Evolutionary conservation across 2,113 vertebrate species (phyloP).

Genomic region (Xenopus laevis): DNA sequence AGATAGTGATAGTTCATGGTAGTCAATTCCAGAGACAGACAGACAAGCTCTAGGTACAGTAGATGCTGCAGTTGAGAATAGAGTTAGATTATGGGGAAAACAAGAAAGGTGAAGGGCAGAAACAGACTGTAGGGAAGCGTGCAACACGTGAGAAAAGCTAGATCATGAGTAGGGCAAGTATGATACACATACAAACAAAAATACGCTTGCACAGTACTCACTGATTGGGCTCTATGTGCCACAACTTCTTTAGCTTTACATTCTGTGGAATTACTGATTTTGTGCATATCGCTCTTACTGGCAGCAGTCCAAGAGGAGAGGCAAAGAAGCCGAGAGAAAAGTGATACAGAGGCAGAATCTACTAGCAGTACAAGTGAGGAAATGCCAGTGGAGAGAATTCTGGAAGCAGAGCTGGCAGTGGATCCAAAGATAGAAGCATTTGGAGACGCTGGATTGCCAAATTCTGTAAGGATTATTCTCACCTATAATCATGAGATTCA

Average conservation of each 20-base stretch:
- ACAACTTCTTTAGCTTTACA: neutral
- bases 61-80: too few species aligned
- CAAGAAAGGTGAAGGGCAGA: too few species aligned
- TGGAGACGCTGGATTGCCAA: constrained; percentile 86
- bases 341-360: constrained; percentile 87
- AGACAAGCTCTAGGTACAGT: too few species aligned
- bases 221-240: neutral
- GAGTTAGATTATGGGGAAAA: too few species aligned
- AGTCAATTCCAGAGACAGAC: too few species aligned
- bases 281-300: neutral
- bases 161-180: too few species aligned
- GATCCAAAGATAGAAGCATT: constrained; percentile 97
- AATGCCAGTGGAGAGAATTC: constrained; percentile 97
- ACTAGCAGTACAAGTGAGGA: constrained; percentile 89
- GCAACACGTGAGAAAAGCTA: too few species aligned
- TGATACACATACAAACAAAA: too few species aligned
- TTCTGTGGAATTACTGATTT: neutral
- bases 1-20: too few species aligned
- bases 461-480: constrained; percentile 75
- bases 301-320: constrained; percentile 95
- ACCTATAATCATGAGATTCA: too few species aligned
- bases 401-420: constrained; percentile 91
- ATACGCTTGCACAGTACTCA: too few species aligned
- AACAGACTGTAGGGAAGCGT: too few species aligned
- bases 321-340: constrained; percentile 90